Evolutionary conservation across 1,140 invertebrate genomes (phyloP).

Genomic region (Octopus bimaculoides): DNA sequence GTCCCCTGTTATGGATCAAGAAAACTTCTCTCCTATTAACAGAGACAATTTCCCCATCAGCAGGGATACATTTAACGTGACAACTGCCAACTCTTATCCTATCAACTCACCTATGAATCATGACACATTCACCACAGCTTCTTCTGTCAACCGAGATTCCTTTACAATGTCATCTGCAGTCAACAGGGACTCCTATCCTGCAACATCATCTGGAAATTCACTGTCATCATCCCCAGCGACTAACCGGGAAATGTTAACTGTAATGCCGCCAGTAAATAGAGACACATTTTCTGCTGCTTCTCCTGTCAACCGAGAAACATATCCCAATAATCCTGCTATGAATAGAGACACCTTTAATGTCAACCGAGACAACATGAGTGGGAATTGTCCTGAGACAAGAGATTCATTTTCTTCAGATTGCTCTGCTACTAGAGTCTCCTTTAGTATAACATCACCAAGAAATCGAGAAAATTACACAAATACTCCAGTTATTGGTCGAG

Average conservation of each 20-base stretch:
- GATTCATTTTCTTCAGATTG: background rate
- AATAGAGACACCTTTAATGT: background rate
- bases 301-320: background rate
- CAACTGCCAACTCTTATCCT: background rate
- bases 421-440: background rate
- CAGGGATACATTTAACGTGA: background rate
- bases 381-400: background rate
- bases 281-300: background rate
- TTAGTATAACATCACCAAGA: background rate
- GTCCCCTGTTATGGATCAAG: background rate
- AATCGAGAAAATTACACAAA: background rate
- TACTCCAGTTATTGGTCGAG: background rate
- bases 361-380: background rate
- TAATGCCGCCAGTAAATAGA: constrained; percentile 1
- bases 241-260: background rate
- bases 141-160: background rate
- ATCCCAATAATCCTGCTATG: background rate
- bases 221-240: background rate
- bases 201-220: background rate
- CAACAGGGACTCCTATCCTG: background rate
- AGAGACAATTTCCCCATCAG: background rate
- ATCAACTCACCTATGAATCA: background rate
- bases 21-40: background rate
- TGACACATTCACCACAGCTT: background rate
- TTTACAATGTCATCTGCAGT: background rate